Evolutionary conservation across 2,888 invertebrate genomes (phyloP).

Genomic region (Criorhina ranunculi): DNA sequence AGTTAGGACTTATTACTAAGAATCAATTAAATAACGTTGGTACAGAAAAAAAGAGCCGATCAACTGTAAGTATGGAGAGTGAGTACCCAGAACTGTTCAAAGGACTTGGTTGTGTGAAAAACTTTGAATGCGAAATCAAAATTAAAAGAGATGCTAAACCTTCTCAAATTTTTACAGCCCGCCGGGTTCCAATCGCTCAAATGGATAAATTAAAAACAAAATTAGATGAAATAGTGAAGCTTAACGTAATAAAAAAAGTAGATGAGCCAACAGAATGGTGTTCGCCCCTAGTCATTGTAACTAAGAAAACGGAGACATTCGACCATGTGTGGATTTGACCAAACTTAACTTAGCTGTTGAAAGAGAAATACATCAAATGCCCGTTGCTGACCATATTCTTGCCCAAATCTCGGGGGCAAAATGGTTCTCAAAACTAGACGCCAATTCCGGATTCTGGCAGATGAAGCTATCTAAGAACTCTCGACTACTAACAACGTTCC

Average conservation of each 20-base stretch:
- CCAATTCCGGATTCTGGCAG: slow-evolving; percentile 70
- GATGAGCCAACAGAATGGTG: slow-evolving; percentile 35
- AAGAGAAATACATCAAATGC: slow-evolving; percentile 77
- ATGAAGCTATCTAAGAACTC: slow-evolving; percentile 28
- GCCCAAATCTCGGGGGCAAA: slow-evolving; percentile 73
- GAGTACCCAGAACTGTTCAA: too few species aligned
- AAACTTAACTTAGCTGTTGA: slow-evolving; percentile 39
- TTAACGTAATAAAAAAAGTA: slow-evolving; percentile 14
- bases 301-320: not conserved
- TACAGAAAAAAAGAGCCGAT: too few species aligned
- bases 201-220: too few species aligned
- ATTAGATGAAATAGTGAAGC: slow-evolving; percentile 18
- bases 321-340: slow-evolving; percentile 30
- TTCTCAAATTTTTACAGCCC: too few species aligned
- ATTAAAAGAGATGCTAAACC: too few species aligned
- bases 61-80: too few species aligned
- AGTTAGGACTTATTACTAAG: too few species aligned
- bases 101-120: too few species aligned
- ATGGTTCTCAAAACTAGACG: slow-evolving; percentile 79
- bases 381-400: slow-evolving; percentile 72
- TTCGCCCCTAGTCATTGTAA: slow-evolving; percentile 26
- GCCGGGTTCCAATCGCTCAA: too few species aligned
- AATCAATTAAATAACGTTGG: too few species aligned
- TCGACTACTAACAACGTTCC: slow-evolving; percentile 31
- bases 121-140: too few species aligned